Percentiles rank a stretch among this genome's conserved stretches.
Conservation (phyloP, 2,888 invertebrate species). For the Emmelina monodactyla region DNA sequence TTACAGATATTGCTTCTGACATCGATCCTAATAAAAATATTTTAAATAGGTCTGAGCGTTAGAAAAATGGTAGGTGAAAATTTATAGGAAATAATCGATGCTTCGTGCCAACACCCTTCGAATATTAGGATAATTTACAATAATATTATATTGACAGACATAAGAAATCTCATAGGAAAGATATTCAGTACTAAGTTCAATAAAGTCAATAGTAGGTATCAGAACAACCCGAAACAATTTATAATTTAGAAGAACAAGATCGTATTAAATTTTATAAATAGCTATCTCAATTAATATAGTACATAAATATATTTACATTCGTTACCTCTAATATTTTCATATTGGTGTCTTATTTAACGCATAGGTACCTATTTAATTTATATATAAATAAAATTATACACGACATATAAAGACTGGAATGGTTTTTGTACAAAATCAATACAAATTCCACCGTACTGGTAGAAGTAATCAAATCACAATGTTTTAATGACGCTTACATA, state of each 20-base stretch:
- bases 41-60: slow-evolving; percentile 25
- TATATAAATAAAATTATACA: slow-evolving; percentile 53
- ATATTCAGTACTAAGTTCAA: slow-evolving; percentile 21
- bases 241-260: slow-evolving; percentile 62
- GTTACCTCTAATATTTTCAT: slow-evolving; percentile 54
- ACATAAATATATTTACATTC: slow-evolving; percentile 63
- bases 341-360: slow-evolving; percentile 65
- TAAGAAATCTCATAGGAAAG: slow-evolving; percentile 26
- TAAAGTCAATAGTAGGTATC: slow-evolving; percentile 28
- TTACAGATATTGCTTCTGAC: too few species aligned
- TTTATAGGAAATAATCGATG: slow-evolving; percentile 35
- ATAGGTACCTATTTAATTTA: slow-evolving; percentile 44
- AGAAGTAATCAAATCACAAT: slow-evolving; percentile 51
- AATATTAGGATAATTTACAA: slow-evolving; percentile 18
- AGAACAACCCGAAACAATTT: slow-evolving; percentile 35
- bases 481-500: slow-evolving; percentile 34
- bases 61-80: slow-evolving; percentile 26
- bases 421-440: slow-evolving; percentile 64
- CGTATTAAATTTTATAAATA: slow-evolving; percentile 65
- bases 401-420: slow-evolving; percentile 55
- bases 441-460: slow-evolving; percentile 50
- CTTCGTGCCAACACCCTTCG: slow-evolving; percentile 34
- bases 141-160: slow-evolving; percentile 24
- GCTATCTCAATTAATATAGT: slow-evolving; percentile 43
- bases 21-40: too few species aligned